Percentiles rank a stretch among this genome's conserved stretches.
These are phyloP conservation scores for Entelurus aequoreus DNA, from an alignment of 2,113 vertebrate genomes.

Conservation along the genomic window DNA sequence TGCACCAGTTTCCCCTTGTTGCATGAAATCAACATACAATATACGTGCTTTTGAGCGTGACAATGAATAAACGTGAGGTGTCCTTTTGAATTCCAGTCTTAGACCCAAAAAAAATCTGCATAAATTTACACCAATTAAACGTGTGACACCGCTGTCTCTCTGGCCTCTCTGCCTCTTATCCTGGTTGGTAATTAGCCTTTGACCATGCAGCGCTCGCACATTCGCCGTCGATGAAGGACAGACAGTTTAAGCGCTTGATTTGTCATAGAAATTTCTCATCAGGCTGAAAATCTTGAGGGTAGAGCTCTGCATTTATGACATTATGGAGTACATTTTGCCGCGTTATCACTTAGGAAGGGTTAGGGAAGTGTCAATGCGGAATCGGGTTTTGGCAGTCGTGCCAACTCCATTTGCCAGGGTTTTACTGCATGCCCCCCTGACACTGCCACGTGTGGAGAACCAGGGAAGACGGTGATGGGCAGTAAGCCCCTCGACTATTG, in stretches of 20 bases:
- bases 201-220: constrained; percentile 49
- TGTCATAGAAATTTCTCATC: constrained; percentile 57
- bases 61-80: constrained; percentile 2
- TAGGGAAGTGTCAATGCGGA: constrained; percentile 45
- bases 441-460: constrained; percentile 63
- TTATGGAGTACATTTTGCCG: constrained; percentile 51
- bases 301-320: constrained; percentile 56
- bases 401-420: constrained; percentile 60
- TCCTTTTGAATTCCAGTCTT: constrained; percentile 34
- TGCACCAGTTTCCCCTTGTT: no score
- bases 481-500: constrained; percentile 59
- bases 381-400: constrained; percentile 43
- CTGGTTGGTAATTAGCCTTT: constrained; percentile 65
- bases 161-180: constrained; percentile 46
- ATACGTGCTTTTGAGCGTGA: constrained; percentile 9
- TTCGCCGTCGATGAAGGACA: constrained; percentile 53
- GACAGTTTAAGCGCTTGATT: constrained; percentile 56
- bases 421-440: constrained; percentile 61
- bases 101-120: constrained; percentile 51
- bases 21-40: background rate
- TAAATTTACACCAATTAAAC: constrained; percentile 62
- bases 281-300: constrained; percentile 52
- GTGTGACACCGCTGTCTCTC: constrained; percentile 41
- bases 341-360: constrained; percentile 43
- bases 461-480: constrained; percentile 45